These are phyloP conservation scores for Gryon sp. DNA, from an alignment of 1,140 invertebrate genomes.

Conservation along the genomic window DNA sequence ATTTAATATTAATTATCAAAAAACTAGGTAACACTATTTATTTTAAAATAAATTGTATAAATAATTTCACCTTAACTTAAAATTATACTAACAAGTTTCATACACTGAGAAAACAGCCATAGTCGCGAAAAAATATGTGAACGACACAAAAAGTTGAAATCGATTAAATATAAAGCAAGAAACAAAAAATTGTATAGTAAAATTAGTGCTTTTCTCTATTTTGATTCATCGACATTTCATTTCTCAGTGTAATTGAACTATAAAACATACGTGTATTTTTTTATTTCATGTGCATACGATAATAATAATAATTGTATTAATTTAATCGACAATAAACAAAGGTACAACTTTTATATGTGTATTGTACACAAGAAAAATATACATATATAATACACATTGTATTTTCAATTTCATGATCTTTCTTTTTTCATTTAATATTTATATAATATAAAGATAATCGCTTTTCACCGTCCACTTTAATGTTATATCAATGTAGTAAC, in stretches of 20 bases:
- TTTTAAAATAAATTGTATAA: conserved; percentile 36
- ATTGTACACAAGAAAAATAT: conserved; percentile 41
- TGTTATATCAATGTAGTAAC: conserved; percentile 34
- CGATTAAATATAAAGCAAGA: too few species aligned
- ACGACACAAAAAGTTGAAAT: background rate
- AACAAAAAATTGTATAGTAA: too few species aligned
- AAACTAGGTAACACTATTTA: conserved; percentile 28
- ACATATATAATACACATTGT: conserved; percentile 42
- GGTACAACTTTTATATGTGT: conserved; percentile 38
- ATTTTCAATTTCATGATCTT: conserved; percentile 26
- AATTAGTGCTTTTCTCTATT: too few species aligned
- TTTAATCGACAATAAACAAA: conserved; percentile 32
- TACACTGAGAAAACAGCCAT: conserved; percentile 8
- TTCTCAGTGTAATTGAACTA: conserved; percentile 23
- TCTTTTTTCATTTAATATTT: too few species aligned
- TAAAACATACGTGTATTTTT: conserved; percentile 30
- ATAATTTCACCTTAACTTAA: conserved; percentile 44
- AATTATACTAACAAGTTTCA: conserved; percentile 37
- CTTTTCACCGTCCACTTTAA: conserved; percentile 15
- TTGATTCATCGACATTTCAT: conserved; percentile 1
- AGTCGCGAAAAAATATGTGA: conserved; percentile 5
- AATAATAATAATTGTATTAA: conserved; percentile 39
- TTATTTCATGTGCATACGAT: conserved; percentile 4
- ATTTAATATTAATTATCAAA: conserved; percentile 9
- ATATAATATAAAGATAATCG: too few species aligned